phyloP scores from a whole-genome alignment of 2,797 vertebrate species.

The Alectoris magna region DNA sequence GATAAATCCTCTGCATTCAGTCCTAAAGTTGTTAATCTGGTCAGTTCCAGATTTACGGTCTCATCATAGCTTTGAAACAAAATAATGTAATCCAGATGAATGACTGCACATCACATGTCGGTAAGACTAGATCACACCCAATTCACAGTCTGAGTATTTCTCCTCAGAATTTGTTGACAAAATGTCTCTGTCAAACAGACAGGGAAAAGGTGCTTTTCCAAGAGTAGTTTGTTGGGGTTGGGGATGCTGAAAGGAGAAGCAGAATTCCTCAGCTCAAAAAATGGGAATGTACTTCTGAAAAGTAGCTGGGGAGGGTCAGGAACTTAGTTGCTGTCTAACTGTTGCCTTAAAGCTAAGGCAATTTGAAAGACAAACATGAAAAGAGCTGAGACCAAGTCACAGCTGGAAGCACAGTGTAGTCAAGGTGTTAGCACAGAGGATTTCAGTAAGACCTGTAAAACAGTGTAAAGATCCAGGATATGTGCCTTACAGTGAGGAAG shows the following conservation, averaged over 20 bases:
- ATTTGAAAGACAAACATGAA: not conserved
- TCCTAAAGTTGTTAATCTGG: not conserved
- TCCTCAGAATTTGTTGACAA: not conserved
- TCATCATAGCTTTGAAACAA: not conserved
- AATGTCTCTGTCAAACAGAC: not conserved
- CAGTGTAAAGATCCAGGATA: not conserved
- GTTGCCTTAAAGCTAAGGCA: not conserved
- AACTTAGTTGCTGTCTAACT: not conserved
- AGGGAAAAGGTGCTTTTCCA: not conserved
- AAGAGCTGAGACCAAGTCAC: not conserved
- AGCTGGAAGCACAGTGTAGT: rapidly evolving
- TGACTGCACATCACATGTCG: not conserved
- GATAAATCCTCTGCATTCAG: not conserved
- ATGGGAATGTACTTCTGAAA: not conserved
- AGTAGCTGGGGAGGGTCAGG: not conserved
- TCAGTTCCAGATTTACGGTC: not conserved
- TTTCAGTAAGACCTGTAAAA: not conserved
- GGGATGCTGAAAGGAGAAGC: not conserved
- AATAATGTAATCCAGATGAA: not conserved
- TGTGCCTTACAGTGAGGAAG: not conserved
- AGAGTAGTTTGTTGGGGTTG: not conserved
- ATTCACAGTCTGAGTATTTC: not conserved
- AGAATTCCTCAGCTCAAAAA: not conserved
- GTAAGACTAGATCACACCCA: not conserved
- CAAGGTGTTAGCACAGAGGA: not conserved